phyloP scores from a whole-genome alignment of 64 coral and sea anemone genomes.

The Pocillopora verrucosa region DNA sequence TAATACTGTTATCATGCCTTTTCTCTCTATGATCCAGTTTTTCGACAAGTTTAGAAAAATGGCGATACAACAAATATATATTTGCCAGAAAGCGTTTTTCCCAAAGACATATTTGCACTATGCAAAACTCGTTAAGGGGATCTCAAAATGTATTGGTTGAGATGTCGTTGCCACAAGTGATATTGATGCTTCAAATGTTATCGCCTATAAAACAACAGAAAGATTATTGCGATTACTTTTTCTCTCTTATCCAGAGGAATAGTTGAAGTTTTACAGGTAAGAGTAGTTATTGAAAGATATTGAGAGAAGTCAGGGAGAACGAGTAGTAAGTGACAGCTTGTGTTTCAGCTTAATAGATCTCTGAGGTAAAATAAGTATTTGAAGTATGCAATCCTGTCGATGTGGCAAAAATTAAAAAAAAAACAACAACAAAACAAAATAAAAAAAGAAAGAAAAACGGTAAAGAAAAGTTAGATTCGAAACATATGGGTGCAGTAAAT shows the following conservation, averaged over 20 bases:
- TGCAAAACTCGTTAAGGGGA: not conserved
- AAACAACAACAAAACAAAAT: too few species aligned
- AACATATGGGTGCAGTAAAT: not conserved
- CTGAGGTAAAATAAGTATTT: too few species aligned
- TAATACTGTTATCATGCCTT: not conserved
- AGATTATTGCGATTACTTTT: not conserved
- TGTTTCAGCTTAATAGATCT: too few species aligned
- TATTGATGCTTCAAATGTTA: slow-evolving; percentile 13
- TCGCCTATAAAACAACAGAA: not conserved
- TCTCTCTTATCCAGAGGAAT: not conserved
- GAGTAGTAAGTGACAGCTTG: too few species aligned
- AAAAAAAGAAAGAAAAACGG: too few species aligned
- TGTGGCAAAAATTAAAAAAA: too few species aligned
- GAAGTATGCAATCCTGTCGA: too few species aligned
- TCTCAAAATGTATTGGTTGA: slow-evolving; percentile 7
- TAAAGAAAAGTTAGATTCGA: too few species aligned
- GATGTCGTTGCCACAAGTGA: not conserved
- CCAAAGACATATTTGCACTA: not conserved
- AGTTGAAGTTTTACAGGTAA: not conserved
- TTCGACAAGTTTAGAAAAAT: not conserved
- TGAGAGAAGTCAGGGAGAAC: too few species aligned
- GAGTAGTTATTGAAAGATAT: not conserved
- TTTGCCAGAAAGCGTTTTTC: not conserved
- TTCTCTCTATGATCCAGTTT: not conserved
- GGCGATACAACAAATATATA: not conserved